Evolutionary conservation across 2,888 invertebrate species (phyloP), one percentile per base, ranked within the genome.

Genomic region (Standfussiana lucernea): DNA sequence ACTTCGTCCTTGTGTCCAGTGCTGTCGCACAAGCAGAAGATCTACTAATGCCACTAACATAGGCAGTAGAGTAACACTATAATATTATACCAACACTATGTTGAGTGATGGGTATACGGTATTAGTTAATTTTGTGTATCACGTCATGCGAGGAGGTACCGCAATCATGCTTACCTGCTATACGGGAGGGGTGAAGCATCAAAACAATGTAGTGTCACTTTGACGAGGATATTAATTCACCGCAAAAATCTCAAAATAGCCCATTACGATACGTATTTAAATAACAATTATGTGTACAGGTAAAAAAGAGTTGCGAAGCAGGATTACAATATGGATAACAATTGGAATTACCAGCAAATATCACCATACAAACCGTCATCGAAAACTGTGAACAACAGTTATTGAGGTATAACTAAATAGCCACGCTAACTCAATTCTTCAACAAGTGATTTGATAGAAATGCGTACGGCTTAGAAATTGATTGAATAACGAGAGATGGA

Each of bases 241-340:
- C 21, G 59, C 47, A 77, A 40, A 50, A 61, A 47, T 32, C 5
- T 42, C 28, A 50, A 79, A 69, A 79, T 69, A 61, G 40, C 37
- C 5, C 11, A 35, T 67, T 76, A 42, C 28, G 50, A 64, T 13
- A 66, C 13, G n/a, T 18, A 42, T 70, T 40, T 45, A 21, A 59
- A 50, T 62, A 13, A n/a, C 24, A 50, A 70, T 35, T 18, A 79
- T 50, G 6, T 13, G 8, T 50, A 62, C 35, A 79, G 50, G 53
- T 37, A 72, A 77, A 78, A n/a, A 28, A 24, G 1, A n/a, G 21
- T 73, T 42, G 32, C 53, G 32, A 53, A 13, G 13, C 15, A 13
- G 37, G 37, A 62, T 24, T 37, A 62, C n/a, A 62, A 37, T 62
- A 40, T 37, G 35, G 40, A 64, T 40, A n/a, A 28, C 24, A 45